Base-by-base conservation (phyloP, 2,113 vertebrate genomes). In the Sminthopsis crassicaudata region DNA sequence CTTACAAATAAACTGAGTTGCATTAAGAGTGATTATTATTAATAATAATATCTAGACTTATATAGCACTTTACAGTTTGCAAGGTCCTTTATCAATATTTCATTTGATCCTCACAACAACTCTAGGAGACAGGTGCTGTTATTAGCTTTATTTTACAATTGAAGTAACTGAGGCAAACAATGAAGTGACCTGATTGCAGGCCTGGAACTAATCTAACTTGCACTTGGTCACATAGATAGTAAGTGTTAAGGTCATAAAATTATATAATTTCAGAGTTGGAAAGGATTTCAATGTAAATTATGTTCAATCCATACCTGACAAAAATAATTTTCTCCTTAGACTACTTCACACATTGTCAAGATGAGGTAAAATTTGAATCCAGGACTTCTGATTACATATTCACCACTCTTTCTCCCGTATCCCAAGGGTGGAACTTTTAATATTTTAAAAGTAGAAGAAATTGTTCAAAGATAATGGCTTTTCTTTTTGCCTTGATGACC, bases 391-490 rank as follows among this genome's bases (percentile, higher is more conserved):
- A 42, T 84, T 84, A n/a, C n/a, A 84, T 42, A 84, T n/a, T n/a
- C 6, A 42, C 1, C 36, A 76, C 16, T 76, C 36, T 84, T 84
- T 84, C 67, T 84, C 19, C 36, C 23, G 16, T 22, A 84, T 42
- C 67, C 22, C 46, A 42, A 84, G 27, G 11, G 30, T 51, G 48
- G 90, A 26, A 46, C 46, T 53, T 91, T 95, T 46, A 60, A 22
- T 91, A 88, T 91, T 93, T 60, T 30, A 93, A 42, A 95, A 94
- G 46, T 25, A 91, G 76, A 51, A 93, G 46, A 95, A 93, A 92
- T 50, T 53, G 8, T 93, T 93, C 60, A 76, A 76, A 57, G 55
- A 27, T 14, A 76, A 7, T 16, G 36, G 4, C 30, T 67, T 67
- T n/a, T 42, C n/a, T 84, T 84, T 42, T 42, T 22, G 5, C 0